phyloP scores from a whole-genome alignment of 2,113 vertebrate species.

The Mionectes macconnelli region DNA sequence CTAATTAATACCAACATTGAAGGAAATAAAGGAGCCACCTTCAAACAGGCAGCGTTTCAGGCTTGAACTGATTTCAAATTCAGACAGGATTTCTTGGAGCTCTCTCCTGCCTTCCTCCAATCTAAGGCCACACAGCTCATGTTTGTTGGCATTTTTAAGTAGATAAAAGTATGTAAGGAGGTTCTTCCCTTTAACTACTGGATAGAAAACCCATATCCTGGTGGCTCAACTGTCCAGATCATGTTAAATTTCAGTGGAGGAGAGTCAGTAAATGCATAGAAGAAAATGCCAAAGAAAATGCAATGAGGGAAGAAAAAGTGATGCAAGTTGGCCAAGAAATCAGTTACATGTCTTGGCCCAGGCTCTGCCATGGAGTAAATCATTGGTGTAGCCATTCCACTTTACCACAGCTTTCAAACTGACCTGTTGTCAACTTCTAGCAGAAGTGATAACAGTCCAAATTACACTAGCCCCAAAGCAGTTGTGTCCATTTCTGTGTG shows the following conservation, averaged over 20 bases:
- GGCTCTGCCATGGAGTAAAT: neutral
- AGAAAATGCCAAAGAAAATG: conserved; percentile 33
- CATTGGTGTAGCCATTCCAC: neutral
- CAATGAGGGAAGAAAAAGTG: neutral
- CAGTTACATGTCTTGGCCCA: neutral
- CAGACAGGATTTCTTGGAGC: neutral
- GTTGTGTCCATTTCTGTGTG: neutral
- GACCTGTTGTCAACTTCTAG: neutral
- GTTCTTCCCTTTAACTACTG: neutral
- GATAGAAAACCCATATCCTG: neutral
- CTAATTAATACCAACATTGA: conserved; percentile 5
- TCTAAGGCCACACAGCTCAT: neutral
- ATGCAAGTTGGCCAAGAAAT: conserved; percentile 2
- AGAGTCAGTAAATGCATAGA: neutral
- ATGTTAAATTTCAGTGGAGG: neutral
- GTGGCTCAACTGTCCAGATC: neutral
- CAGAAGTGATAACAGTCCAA: neutral
- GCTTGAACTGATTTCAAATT: conserved; percentile 10
- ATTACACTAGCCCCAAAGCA: neutral
- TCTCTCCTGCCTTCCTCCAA: neutral
- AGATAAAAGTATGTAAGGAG: neutral
- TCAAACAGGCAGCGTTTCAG: neutral
- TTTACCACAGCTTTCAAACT: neutral
- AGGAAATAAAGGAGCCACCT: neutral
- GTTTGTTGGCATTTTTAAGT: neutral